Evolutionary conservation across 2,797 vertebrate species (phyloP).

Genomic region (Chloroceryle inda): DNA sequence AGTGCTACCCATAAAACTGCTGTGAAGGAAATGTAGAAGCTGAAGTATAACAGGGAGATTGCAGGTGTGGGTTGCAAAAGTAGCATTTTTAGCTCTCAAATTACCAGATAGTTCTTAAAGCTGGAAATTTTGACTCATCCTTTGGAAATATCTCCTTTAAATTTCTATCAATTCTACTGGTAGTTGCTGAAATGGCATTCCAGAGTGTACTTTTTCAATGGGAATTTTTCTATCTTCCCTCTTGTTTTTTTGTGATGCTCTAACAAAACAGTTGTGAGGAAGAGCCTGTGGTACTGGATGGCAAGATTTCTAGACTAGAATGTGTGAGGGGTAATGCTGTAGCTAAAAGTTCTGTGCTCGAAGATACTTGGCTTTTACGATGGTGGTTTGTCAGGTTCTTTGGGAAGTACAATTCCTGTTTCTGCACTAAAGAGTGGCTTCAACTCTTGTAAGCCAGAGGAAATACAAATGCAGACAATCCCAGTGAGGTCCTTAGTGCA

Average conservation of each 20-base stretch:
- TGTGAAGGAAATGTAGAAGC: neutral
- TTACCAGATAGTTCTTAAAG: neutral
- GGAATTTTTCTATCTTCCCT: neutral
- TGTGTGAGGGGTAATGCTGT: neutral
- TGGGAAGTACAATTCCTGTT: neutral
- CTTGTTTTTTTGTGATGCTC: neutral
- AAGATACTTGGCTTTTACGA: neutral
- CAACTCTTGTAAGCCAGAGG: neutral
- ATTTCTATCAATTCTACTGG: neutral
- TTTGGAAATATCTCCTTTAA: neutral
- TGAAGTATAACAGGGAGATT: neutral
- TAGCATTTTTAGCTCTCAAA: neutral
- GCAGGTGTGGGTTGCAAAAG: neutral
- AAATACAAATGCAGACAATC: neutral
- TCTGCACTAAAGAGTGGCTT: neutral
- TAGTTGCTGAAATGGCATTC: neutral
- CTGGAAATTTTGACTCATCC: neutral
- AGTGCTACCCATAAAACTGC: neutral
- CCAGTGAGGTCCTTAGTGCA: neutral
- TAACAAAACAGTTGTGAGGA: neutral
- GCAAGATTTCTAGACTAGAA: neutral
- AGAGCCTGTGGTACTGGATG: neutral
- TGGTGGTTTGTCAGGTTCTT: neutral
- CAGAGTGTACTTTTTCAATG: neutral
- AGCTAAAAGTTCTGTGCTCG: neutral